Evolutionary conservation across 2,113 vertebrate genomes (phyloP).

Genomic region (Antigone vipio): DNA sequence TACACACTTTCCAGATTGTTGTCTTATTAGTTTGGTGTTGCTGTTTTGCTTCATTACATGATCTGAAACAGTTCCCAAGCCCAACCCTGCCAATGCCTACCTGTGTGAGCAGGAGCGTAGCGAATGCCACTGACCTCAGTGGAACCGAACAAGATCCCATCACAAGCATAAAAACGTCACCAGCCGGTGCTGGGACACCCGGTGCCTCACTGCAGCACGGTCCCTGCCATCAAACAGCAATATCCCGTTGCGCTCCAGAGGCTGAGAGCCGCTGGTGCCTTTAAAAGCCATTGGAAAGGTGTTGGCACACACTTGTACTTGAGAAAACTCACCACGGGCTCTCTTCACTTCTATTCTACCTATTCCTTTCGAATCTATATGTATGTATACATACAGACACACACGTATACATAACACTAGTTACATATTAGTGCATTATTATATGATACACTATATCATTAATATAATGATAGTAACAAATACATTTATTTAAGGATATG

Average conservation of each 20-base stretch:
- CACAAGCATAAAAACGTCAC: not conserved
- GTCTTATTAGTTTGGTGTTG: not conserved
- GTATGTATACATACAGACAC: not conserved
- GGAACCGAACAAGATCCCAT: not conserved
- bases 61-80: not conserved
- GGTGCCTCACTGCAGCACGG: not conserved
- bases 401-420: not conserved
- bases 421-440: not conserved
- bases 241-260: not conserved
- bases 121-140: not conserved
- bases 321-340: not conserved
- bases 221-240: not conserved
- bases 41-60: not conserved
- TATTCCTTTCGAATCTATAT: not conserved
- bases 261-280: not conserved
- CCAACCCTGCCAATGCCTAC: not conserved
- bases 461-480: not conserved
- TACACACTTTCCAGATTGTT: not conserved
- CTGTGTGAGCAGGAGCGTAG: fast-evolving
- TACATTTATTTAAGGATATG: not conserved
- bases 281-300: not conserved
- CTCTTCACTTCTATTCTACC: not conserved
- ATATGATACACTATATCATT: not conserved
- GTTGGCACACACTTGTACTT: not conserved
- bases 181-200: not conserved